Percentiles rank a stretch among this genome's conserved stretches.
Conservation (phyloP, 2,888 invertebrate species). For the Coleophora deauratella region DNA sequence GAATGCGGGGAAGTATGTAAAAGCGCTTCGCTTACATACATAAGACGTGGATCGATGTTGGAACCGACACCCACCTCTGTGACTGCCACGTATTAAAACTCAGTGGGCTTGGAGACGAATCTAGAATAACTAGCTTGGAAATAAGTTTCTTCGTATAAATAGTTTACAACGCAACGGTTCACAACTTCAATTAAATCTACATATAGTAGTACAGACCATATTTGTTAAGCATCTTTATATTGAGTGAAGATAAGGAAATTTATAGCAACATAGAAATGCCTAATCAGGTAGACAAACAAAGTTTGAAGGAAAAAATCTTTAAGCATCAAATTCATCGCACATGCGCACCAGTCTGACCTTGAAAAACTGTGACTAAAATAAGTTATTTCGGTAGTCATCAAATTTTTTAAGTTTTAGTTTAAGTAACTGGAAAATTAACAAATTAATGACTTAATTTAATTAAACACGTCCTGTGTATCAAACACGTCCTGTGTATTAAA, state of each 20-base stretch:
- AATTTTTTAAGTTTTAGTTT: neutral
- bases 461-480: too few relatives aligned
- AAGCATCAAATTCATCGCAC: constrained; percentile 47
- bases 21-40: constrained; percentile 32
- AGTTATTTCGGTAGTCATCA: too few relatives aligned
- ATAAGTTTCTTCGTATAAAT: neutral
- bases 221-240: too few relatives aligned
- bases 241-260: too few relatives aligned
- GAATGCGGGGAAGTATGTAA: constrained; percentile 63
- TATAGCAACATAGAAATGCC: constrained; percentile 11
- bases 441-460: neutral
- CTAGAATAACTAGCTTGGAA: too few relatives aligned
- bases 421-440: neutral
- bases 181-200: too few relatives aligned
- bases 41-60: constrained; percentile 67
- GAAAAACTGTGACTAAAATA: constrained; percentile 39
- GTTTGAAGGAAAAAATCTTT: constrained; percentile 44
- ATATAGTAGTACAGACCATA: too few relatives aligned
- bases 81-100: constrained; percentile 25
- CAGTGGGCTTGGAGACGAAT: neutral
- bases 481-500: too few relatives aligned
- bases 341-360: constrained; percentile 60
- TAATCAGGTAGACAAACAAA: neutral
- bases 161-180: too few relatives aligned
- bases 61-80: constrained; percentile 41